A percentile compares a stretch with the other conserved stretches of the same genome.
phyloP scores from a whole-genome alignment of 2,797 vertebrate genomes.

The Pachyuromys duprasi region DNA sequence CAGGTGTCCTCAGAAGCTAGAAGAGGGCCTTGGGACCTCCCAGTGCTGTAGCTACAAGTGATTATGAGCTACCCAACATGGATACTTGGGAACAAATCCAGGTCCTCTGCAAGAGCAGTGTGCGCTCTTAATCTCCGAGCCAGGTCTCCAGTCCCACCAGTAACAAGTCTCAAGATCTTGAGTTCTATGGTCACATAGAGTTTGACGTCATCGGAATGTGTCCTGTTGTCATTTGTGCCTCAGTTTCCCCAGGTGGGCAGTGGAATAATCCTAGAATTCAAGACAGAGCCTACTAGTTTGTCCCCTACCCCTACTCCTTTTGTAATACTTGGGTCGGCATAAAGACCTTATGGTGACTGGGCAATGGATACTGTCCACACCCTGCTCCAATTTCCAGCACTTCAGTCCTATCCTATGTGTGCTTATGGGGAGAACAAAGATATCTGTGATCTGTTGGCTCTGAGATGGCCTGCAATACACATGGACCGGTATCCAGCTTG shows the following conservation, averaged over 20 bases:
- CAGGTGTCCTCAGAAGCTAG: background rate
- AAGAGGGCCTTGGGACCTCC: background rate
- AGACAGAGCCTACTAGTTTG: too few species aligned
- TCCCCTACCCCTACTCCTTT: background rate
- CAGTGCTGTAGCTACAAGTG: background rate
- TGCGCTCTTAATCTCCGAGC: background rate
- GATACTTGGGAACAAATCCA: background rate
- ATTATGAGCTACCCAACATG: background rate
- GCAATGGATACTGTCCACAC: background rate
- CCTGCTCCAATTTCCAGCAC: too few species aligned
- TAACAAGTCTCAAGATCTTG: background rate
- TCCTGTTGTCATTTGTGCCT: background rate
- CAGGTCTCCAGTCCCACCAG: background rate
- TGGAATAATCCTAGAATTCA: background rate
- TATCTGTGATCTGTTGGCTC: background rate
- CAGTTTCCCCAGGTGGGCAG: background rate
- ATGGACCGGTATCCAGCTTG: accelerated
- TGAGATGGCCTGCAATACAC: accelerated
- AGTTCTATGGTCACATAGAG: background rate
- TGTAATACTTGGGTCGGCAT: background rate
- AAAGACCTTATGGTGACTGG: background rate
- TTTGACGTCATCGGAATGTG: background rate
- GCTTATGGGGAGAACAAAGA: background rate
- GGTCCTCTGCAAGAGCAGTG: background rate
- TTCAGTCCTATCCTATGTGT: background rate